Percentiles rank a stretch among this genome's conserved stretches.
These are phyloP conservation scores for Eulemur macaco DNA, from an alignment of 2,113 vertebrate species.

Conservation along the genomic window DNA sequence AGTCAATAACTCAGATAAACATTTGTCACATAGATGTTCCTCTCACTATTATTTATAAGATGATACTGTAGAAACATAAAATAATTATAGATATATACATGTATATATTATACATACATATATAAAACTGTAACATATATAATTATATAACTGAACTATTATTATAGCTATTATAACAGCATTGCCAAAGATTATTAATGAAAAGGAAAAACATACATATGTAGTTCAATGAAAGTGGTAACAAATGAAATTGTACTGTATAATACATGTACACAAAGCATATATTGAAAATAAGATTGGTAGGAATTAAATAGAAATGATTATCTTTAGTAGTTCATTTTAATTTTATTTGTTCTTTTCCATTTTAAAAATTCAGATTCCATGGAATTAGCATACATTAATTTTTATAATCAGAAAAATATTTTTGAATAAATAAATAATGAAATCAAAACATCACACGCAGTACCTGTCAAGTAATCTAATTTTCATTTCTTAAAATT, in stretches of 20 bases:
- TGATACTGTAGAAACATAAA: neutral
- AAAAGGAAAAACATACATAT: neutral
- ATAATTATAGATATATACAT: neutral
- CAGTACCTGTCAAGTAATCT: neutral
- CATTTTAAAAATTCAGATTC: conserved; percentile 38
- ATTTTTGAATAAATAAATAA: conserved; percentile 18
- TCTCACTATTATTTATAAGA: conserved; percentile 23
- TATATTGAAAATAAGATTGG: neutral
- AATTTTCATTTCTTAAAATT: conserved; percentile 42
- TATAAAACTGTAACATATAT: neutral
- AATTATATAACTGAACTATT: neutral
- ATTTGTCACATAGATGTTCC: neutral
- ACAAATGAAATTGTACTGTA: neutral
- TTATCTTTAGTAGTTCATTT: neutral
- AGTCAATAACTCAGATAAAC: neutral
- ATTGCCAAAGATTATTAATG: neutral
- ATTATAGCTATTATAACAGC: neutral
- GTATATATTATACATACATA: neutral
- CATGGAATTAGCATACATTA: neutral
- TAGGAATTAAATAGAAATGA: neutral
- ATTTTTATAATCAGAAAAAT: conserved; percentile 19
- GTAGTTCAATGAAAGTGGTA: neutral
- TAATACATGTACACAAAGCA: neutral
- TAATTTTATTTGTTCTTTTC: conserved; percentile 1
- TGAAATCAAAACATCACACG: conserved; percentile 33